Conservation (phyloP, 2,797 vertebrate genomes). For the Cuniculus paca region DNA sequence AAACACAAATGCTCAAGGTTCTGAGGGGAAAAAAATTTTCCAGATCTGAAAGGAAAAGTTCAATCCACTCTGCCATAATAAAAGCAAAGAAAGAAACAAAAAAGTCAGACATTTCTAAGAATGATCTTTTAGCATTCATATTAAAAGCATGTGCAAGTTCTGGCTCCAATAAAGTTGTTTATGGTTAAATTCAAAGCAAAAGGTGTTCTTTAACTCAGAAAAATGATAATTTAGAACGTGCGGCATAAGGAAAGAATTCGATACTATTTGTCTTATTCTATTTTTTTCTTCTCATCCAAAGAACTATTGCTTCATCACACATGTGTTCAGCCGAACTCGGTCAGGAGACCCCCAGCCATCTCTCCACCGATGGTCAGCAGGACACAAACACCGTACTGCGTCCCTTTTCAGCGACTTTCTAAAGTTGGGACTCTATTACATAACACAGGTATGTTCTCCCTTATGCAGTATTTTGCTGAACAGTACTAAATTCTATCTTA, state of each 20-base stretch:
- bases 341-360: accelerated
- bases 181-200: constrained; percentile 69
- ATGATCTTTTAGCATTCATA: constrained; percentile 63
- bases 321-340: neutral
- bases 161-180: constrained; percentile 71
- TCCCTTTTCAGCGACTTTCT: neutral
- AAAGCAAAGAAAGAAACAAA: constrained; percentile 60
- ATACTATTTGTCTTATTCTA: constrained; percentile 41
- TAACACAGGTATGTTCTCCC: neutral
- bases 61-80: constrained; percentile 41
- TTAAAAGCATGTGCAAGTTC: constrained; percentile 78
- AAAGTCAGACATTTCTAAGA: constrained; percentile 69
- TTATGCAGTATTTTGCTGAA: neutral
- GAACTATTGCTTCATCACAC: neutral
- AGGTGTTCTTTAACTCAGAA: constrained; percentile 63
- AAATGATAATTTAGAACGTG: constrained; percentile 69
- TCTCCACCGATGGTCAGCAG: accelerated
- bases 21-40: neutral
- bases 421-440: neutral
- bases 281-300: neutral
- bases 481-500: neutral
- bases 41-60: constrained; percentile 65
- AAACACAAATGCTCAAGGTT: constrained; percentile 75
- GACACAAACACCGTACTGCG: too few relatives aligned
- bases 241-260: constrained; percentile 71